phyloP scores from a whole-genome alignment of 2,888 invertebrate genomes.

The Carpatolechia fugitivella region DNA sequence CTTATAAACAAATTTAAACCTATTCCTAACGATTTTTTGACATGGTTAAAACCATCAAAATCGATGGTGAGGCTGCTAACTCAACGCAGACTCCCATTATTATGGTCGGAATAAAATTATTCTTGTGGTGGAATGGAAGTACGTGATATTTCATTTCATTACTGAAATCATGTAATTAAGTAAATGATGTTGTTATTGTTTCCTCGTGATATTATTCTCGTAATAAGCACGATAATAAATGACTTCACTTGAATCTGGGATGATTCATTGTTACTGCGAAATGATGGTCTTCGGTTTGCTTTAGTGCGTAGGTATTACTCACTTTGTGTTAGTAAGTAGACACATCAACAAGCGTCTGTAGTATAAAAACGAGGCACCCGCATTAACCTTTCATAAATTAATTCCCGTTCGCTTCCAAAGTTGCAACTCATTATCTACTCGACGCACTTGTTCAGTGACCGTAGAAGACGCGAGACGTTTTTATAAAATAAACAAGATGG shows the following conservation, averaged over 20 bases:
- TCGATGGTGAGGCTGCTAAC: too few species aligned
- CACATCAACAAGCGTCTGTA: not conserved
- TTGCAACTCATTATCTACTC: too few species aligned
- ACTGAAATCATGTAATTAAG: slow-evolving; percentile 16
- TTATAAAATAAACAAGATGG: slow-evolving; percentile 28
- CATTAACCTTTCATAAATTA: slow-evolving; percentile 35
- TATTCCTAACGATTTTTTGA: too few species aligned
- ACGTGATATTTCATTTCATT: too few species aligned
- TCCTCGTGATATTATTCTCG: too few species aligned
- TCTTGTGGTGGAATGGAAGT: too few species aligned
- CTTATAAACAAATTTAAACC: too few species aligned
- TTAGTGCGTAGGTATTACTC: not conserved
- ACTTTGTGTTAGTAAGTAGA: not conserved
- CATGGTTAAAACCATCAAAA: too few species aligned
- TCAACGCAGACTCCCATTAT: too few species aligned
- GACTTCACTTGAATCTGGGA: not conserved
- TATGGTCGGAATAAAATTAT: too few species aligned
- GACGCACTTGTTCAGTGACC: slow-evolving; percentile 12
- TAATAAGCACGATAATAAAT: not conserved
- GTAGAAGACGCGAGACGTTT: not conserved
- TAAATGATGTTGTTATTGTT: too few species aligned
- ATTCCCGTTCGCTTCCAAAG: slow-evolving; percentile 28
- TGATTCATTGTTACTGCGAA: slow-evolving; percentile 3
- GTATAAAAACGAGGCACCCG: not conserved
- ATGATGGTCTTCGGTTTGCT: too few species aligned